phyloP scores from a whole-genome alignment of 2,113 vertebrate species.

The Tragelaphus imberbis region DNA sequence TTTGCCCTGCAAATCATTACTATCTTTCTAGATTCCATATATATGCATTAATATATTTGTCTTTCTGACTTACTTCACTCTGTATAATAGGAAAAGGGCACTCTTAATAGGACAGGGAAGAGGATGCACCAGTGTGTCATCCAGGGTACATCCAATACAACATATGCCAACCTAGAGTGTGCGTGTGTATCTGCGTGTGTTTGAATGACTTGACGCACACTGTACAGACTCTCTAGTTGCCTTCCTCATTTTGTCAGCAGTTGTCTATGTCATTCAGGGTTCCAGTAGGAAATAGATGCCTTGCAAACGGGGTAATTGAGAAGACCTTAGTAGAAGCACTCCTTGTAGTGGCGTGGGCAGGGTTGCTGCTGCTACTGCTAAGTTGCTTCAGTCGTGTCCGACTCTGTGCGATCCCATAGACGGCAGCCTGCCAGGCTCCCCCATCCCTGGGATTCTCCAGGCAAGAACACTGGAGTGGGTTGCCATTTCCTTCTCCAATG shows the following conservation, averaged over 20 bases:
- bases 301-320: neutral
- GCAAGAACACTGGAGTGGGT: too few relatives aligned
- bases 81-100: neutral
- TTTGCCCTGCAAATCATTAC: neutral
- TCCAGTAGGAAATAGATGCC: neutral
- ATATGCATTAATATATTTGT: neutral
- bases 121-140: neutral
- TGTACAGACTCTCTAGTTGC: neutral
- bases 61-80: neutral
- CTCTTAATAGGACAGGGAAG: neutral
- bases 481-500: too few relatives aligned
- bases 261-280: neutral
- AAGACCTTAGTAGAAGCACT: neutral
- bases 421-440: too few relatives aligned
- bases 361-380: too few relatives aligned
- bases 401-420: too few relatives aligned
- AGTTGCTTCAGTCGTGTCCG: fast-evolving
- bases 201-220: neutral
- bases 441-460: fast-evolving
- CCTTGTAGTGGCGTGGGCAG: neutral
- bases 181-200: neutral
- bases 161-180: neutral
- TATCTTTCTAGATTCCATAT: neutral
- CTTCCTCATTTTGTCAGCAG: neutral
- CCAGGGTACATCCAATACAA: neutral